Evolutionary conservation across 53 echinoderm and acorn worm genomes (phyloP), one percentile per base, ranked within the genome.

Genomic region (Antedon mediterranea): DNA sequence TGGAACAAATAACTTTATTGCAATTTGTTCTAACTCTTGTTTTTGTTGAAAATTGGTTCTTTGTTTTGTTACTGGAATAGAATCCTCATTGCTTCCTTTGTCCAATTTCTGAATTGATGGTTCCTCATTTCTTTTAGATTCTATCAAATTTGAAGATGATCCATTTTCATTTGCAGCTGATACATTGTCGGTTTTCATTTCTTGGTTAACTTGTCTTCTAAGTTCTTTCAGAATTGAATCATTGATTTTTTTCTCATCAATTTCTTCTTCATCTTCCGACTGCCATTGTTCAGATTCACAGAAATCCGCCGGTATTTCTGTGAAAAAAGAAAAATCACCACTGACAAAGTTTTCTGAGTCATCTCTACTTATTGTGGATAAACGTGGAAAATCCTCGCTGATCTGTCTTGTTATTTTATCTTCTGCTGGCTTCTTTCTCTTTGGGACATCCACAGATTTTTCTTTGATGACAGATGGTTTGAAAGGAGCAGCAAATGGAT

Each of bases 171-270:
- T 57, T 57, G 2, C 14, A 57, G 1, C 2, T 2, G 57, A 15
- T 6, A 37, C 4, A 2, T 8, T 57, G 20, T 57, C 84, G 28
- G 82, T 28, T 31, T 80, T 77, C 31, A 75, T 81, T 72, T 80
- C 75, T 83, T 89, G 80, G 32, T 82, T 44, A 31, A 97, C 86
- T 72, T 97, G 97, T 31, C 83, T 84, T 34, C 86, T 83, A 29
- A 97, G 76, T 79, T 97, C 97, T 43, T 82, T 80, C 75, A 97
- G 80, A 57, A 97, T 88, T 20, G 82, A 89, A 88, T 97, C 97
- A 78, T 89, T 82, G 4, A 88, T 78, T 73, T 81, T 85, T 72
- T 89, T 34, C 23, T 76, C n/a, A 15, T 85, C 85, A 43, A 75
- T 78, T 13, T 93, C 89, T 7, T 86, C 92, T n/a, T 90, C 90